phyloP scores from a whole-genome alignment of 1,140 invertebrate genomes.

The Globodera rostochiensis region DNA sequence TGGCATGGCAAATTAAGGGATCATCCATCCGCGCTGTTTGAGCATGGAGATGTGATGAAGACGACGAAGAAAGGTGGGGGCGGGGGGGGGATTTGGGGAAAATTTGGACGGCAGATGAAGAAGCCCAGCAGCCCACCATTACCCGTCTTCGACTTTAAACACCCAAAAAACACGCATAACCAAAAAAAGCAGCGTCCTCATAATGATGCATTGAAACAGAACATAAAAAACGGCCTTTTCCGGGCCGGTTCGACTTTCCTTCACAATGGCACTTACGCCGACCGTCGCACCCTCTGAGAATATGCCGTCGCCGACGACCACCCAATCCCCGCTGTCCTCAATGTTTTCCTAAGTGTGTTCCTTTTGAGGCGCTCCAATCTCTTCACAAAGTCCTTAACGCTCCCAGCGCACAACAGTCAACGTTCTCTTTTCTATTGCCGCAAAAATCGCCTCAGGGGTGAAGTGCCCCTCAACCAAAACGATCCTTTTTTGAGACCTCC shows the following conservation, averaged over 20 bases:
- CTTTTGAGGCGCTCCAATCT: slow-evolving; percentile 3
- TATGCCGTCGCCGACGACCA: background rate
- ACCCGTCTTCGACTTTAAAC: background rate
- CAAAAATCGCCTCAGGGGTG: slow-evolving; percentile 9
- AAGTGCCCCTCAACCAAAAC: slow-evolving; percentile 4
- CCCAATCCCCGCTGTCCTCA: slow-evolving; percentile 3
- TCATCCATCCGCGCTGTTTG: background rate
- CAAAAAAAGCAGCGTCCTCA: background rate
- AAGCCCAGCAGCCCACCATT: background rate
- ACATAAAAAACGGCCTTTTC: background rate
- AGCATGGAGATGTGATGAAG: background rate
- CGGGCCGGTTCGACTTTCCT: background rate
- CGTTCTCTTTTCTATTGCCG: background rate
- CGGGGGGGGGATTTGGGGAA: background rate
- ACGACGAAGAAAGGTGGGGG: background rate
- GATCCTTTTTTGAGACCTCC: background rate
- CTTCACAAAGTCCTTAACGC: background rate
- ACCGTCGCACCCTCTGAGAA: background rate
- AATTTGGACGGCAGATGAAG: slow-evolving; percentile 8
- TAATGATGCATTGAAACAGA: background rate
- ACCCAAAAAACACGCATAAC: background rate
- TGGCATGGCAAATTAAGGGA: slow-evolving; percentile 6
- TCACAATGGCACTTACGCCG: slow-evolving; percentile 12
- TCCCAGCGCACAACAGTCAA: background rate
- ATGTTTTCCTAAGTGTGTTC: slow-evolving; percentile 1